A percentile compares a stretch with the other conserved stretches of the same genome.
Evolutionary conservation across 2,797 vertebrate species (phyloP).

Genomic region (Chelon auratus): DNA sequence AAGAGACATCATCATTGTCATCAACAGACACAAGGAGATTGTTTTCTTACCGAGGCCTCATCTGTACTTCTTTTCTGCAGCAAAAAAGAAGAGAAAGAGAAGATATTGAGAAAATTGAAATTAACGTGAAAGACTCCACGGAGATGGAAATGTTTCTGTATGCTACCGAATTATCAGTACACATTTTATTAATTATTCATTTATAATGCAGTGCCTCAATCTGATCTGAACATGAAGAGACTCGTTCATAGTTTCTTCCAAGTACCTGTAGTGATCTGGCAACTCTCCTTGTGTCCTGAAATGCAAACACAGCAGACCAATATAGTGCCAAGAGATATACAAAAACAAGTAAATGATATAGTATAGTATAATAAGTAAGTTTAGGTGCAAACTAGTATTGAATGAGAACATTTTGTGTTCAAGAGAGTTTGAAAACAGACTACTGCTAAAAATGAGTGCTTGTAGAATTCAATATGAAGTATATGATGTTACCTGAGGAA

Average conservation of each 20-base stretch:
- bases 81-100: neutral
- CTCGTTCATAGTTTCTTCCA: neutral
- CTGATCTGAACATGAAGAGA: neutral
- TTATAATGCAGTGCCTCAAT: neutral
- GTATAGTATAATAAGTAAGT: too few relatives aligned
- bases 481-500: conserved; percentile 56
- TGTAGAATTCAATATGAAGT: neutral
- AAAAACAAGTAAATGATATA: neutral
- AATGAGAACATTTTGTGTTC: neutral
- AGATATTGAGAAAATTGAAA: too few relatives aligned
- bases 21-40: neutral
- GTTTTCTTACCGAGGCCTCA: conserved; percentile 64
- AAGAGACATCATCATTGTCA: neutral
- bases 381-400: neutral
- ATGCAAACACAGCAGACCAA: conserved; percentile 37
- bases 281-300: conserved; percentile 51
- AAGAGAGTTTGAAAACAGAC: neutral
- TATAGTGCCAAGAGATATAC: neutral
- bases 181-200: too few relatives aligned
- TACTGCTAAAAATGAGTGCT: fast-evolving
- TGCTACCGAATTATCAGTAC: too few relatives aligned
- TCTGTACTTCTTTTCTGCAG: conserved; percentile 79
- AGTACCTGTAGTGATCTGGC: conserved; percentile 66
- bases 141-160: too few relatives aligned
- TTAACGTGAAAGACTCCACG: neutral